Conservation (phyloP, 2,888 invertebrate genomes). For the Brachypalpus laphriformis region DNA sequence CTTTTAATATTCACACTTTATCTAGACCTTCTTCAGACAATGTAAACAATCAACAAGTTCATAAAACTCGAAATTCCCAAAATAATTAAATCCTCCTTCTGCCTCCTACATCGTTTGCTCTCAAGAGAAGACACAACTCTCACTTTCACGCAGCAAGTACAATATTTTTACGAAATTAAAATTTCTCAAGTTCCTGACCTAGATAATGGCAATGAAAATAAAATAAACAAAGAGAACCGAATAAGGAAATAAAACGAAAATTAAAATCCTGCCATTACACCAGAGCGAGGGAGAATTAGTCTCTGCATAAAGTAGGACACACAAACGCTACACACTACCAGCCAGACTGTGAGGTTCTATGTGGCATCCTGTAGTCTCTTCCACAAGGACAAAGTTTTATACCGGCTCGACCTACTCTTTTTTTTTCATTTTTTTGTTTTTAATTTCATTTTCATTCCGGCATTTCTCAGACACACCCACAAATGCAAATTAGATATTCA, state of each 20-base stretch:
- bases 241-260: slow-evolving; percentile 70
- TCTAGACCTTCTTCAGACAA: background rate
- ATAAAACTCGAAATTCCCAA: too few relatives aligned
- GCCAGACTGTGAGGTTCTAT: slow-evolving; percentile 14
- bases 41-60: slow-evolving; percentile 26
- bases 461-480: slow-evolving; percentile 70
- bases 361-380: slow-evolving; percentile 34
- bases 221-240: slow-evolving; percentile 70
- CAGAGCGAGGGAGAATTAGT: slow-evolving; percentile 68
- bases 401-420: slow-evolving; percentile 66
- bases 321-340: slow-evolving; percentile 20
- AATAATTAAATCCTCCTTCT: slow-evolving; percentile 30
- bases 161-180: slow-evolving; percentile 63
- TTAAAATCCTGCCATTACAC: slow-evolving; percentile 74
- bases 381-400: slow-evolving; percentile 70
- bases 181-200: slow-evolving; percentile 73
- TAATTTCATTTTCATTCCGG: slow-evolving; percentile 73
- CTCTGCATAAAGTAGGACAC: slow-evolving; percentile 65
- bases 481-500: slow-evolving; percentile 74
- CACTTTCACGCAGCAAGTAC: slow-evolving; percentile 40
- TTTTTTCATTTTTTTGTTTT: slow-evolving; percentile 64
- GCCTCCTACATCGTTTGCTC: background rate
- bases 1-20: background rate
- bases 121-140: slow-evolving; percentile 22
- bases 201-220: slow-evolving; percentile 68